These are phyloP conservation scores for Eleutherodactylus coqui DNA, from an alignment of 2,797 vertebrate species.

Conservation along the genomic window DNA sequence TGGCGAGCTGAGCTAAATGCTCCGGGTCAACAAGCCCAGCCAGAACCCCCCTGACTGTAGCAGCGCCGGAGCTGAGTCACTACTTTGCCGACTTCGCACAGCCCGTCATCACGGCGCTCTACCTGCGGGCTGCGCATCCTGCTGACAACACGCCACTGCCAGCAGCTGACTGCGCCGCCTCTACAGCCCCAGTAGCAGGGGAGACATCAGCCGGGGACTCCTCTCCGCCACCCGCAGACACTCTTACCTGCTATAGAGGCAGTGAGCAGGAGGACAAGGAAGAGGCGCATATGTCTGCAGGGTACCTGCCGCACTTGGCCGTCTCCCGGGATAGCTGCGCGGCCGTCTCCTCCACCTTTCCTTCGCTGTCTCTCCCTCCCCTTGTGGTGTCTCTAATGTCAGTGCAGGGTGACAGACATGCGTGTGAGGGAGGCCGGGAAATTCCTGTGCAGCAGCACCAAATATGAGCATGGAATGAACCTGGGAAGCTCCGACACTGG, in stretches of 20 bases:
- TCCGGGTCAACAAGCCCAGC: no score
- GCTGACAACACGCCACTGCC: no score
- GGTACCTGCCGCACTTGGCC: background rate
- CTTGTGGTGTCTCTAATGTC: conserved; percentile 46
- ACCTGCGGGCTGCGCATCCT: no score
- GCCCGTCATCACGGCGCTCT: background rate
- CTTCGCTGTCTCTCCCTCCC: conserved; percentile 42
- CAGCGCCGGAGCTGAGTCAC: background rate
- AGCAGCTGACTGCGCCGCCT: no score
- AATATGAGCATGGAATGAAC: conserved; percentile 78
- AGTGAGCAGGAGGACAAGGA: background rate
- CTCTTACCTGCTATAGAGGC: conserved; percentile 52
- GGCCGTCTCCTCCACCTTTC: conserved; percentile 8
- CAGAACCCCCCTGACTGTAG: no score
- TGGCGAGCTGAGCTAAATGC: no score
- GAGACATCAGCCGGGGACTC: no score
- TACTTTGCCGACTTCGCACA: background rate
- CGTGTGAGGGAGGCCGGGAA: conserved; percentile 83
- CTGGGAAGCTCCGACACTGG: conserved; percentile 14
- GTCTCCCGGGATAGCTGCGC: background rate
- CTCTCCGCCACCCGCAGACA: no score
- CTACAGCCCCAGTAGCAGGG: no score
- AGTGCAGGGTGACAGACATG: conserved; percentile 69
- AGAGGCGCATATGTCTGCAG: background rate
- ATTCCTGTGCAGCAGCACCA: conserved; percentile 83